Percentiles rank a stretch among this genome's conserved stretches.
Conservation (phyloP, 2,113 vertebrate species). For the Triplophysa siluroides region DNA sequence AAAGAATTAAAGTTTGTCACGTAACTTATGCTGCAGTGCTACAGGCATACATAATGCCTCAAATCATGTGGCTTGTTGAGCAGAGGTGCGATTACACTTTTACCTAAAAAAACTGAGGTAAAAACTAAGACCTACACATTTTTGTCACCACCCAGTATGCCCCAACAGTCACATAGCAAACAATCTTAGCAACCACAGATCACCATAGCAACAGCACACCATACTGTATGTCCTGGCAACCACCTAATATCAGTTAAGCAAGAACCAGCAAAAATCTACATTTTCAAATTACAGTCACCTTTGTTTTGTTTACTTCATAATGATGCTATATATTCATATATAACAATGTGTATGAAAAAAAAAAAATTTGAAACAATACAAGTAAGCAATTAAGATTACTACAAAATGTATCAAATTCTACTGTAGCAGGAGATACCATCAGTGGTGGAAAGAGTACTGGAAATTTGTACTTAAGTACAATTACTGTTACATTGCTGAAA, state of each 20-base stretch:
- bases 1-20: not conserved
- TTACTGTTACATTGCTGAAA: no score
- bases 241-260: not conserved
- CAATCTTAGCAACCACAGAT: not conserved
- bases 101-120: no score
- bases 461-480: no score
- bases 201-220: not conserved
- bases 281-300: not conserved
- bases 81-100: no score
- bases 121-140: no score
- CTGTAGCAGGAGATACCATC: no score
- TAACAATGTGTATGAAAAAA: not conserved
- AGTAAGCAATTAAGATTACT: no score
- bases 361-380: no score
- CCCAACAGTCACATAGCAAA: not conserved
- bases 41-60: not conserved
- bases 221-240: not conserved
- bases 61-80: not conserved
- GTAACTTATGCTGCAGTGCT: not conserved
- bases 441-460: no score
- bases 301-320: not conserved
- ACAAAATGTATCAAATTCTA: no score
- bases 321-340: no score
- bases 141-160: not conserved
- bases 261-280: not conserved